Percentiles rank a stretch among this genome's conserved stretches.
Evolutionary conservation across 2,797 vertebrate species (phyloP).

Genomic region (Eulemur coronatus): DNA sequence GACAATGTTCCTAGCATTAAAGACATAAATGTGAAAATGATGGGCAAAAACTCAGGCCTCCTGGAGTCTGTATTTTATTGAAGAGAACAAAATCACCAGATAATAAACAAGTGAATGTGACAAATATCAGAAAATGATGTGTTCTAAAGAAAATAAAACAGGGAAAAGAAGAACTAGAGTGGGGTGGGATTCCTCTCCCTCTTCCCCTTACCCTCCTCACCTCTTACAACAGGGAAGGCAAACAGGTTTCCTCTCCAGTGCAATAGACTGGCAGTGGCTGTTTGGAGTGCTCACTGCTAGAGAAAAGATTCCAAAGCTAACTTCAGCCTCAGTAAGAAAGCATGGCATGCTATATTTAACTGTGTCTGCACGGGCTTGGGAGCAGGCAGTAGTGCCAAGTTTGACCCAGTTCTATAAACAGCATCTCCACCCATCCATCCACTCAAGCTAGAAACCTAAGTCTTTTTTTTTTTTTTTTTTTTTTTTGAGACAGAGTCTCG

Average conservation of each 20-base stretch:
- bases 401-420: neutral
- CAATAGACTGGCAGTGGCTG: neutral
- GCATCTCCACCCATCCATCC: neutral
- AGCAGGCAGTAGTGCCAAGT: neutral
- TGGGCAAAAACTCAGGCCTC: neutral
- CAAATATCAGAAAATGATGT: neutral
- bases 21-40: neutral
- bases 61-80: neutral
- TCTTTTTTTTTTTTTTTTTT: too few relatives aligned
- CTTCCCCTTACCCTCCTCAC: neutral
- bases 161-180: neutral
- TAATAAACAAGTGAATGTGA: neutral
- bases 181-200: neutral
- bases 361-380: neutral
- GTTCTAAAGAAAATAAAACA: neutral
- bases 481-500: too few relatives aligned
- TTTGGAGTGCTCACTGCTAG: neutral
- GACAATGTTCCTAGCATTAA: neutral
- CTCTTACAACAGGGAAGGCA: neutral
- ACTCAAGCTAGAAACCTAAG: neutral
- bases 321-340: neutral
- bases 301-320: neutral
- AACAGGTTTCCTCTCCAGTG: neutral
- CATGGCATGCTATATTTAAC: neutral
- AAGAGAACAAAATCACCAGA: neutral